A percentile compares a stretch with the other conserved stretches of the same genome.
Conservation (phyloP, 2,113 vertebrate genomes). For the Puma concolor region DNA sequence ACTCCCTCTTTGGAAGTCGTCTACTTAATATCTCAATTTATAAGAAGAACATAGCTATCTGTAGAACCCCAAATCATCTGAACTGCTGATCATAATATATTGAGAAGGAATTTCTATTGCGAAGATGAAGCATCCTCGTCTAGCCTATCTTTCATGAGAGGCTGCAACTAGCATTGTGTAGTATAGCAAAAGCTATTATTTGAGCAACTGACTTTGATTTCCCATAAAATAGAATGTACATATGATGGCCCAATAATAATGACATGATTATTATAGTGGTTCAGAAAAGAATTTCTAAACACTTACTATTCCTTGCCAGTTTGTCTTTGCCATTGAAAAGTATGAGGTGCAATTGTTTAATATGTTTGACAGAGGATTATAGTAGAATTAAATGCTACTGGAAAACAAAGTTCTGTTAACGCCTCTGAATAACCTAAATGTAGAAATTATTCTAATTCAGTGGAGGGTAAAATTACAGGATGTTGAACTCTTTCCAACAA, state of each 20-base stretch:
- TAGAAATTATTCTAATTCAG: conserved; percentile 77
- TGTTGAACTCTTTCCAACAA: conserved; percentile 78
- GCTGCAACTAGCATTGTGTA: background rate
- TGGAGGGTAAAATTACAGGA: conserved; percentile 81
- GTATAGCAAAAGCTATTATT: conserved; percentile 42
- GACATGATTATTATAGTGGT: conserved; percentile 55
- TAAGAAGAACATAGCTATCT: background rate
- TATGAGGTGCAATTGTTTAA: conserved; percentile 46
- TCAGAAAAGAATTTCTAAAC: conserved; percentile 55
- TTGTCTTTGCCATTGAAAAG: conserved; percentile 26
- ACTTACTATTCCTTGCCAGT: conserved; percentile 47
- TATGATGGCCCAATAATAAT: conserved; percentile 32
- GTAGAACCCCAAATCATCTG: background rate
- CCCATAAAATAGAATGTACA: conserved; percentile 10
- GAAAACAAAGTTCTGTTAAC: conserved; percentile 72
- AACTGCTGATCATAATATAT: background rate
- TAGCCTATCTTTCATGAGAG: background rate
- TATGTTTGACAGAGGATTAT: conserved; percentile 58
- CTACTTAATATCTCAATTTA: background rate
- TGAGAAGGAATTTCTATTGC: background rate
- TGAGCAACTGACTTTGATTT: conserved; percentile 58
- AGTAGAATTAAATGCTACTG: conserved; percentile 60
- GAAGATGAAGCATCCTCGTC: background rate
- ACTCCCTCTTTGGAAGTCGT: background rate
- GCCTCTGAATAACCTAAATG: conserved; percentile 70